Base-by-base conservation (phyloP, 2,888 invertebrate genomes). In the Acanthoscelides obtectus region DNA sequence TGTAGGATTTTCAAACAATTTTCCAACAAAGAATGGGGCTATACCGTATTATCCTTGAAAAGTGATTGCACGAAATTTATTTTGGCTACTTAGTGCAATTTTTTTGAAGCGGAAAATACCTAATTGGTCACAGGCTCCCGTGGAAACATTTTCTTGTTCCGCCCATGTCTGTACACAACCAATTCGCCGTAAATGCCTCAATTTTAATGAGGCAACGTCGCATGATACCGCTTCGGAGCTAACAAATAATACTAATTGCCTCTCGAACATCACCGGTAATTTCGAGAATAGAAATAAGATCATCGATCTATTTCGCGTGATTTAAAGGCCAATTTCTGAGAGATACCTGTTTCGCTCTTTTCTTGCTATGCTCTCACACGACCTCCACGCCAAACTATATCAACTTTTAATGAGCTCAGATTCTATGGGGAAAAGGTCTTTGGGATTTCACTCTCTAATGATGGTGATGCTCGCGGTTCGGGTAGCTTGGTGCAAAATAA, bases 381-480 rank as follows among this genome's bases (percentile, higher is more conserved):
- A 22, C 67, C 45, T 45, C 45, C 21, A 63, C 71, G 71, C 22
- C 25, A 66, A 66, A 45, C 68, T 65, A 22, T 70, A 71, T 72
- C 68, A 72, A 74, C 74, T 74, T 74, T 73, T 74, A 74, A 74
- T 74, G 74, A 74, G 74, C 71, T 71, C 68, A 74, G 72, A 71
- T 75, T 72, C 67, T 86, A 88, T 45, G 45, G 45, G 17, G 45
- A 12, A 45, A 45, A 45, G 45, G 5, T 12, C 17, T 45, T 45
- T 4, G 45, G 45, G 45, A 12, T 45, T 25, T 25, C 6, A 25
- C 45, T 12, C 45, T 45, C 3, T 45, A 45, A 45, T 45, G 45
- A 45, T 12, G 45, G 45, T 12, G 45, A n/a, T n/a, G n/a, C n/a
- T n/a, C 17, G 45, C 45, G 25, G 25, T 25, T 25, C 25, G 25